Percentiles rank a stretch among this genome's conserved stretches.
phyloP scores from a whole-genome alignment of 2,113 vertebrate species.

The Theristicus caerulescens region DNA sequence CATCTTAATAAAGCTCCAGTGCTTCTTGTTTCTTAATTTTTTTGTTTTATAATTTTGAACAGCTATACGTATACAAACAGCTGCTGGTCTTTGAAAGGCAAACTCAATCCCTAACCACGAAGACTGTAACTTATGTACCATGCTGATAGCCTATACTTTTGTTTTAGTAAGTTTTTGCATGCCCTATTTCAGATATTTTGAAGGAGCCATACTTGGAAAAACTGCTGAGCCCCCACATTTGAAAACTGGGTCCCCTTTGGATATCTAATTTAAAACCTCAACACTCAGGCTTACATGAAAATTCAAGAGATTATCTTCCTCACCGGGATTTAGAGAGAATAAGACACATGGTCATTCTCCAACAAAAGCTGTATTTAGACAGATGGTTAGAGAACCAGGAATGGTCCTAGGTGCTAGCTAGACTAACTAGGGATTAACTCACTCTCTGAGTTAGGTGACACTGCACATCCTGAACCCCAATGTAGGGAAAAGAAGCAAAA shows the following conservation, averaged over 20 bases:
- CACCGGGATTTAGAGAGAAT: not conserved
- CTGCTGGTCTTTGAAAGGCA: not conserved
- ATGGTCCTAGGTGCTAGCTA: not conserved
- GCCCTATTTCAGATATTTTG: not conserved
- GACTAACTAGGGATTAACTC: not conserved
- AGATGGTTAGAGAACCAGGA: not conserved
- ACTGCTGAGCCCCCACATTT: not conserved
- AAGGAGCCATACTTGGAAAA: not conserved
- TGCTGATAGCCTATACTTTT: not conserved
- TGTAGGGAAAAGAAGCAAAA: not conserved
- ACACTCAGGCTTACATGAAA: not conserved
- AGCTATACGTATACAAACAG: not conserved
- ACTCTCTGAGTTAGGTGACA: not conserved
- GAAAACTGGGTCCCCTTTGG: not conserved
- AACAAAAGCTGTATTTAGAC: not conserved
- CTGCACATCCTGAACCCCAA: not conserved
- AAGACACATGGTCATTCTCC: not conserved
- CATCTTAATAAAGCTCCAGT: constrained; percentile 38
- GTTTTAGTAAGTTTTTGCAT: not conserved
- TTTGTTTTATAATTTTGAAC: not conserved
- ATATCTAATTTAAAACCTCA: not conserved
- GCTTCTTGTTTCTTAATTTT: constrained; percentile 37
- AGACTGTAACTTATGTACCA: not conserved
- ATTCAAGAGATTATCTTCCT: not conserved
- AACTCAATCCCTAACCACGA: not conserved